Conservation (phyloP, 2,797 vertebrate species). For the Gymnopithys bicolor region DNA sequence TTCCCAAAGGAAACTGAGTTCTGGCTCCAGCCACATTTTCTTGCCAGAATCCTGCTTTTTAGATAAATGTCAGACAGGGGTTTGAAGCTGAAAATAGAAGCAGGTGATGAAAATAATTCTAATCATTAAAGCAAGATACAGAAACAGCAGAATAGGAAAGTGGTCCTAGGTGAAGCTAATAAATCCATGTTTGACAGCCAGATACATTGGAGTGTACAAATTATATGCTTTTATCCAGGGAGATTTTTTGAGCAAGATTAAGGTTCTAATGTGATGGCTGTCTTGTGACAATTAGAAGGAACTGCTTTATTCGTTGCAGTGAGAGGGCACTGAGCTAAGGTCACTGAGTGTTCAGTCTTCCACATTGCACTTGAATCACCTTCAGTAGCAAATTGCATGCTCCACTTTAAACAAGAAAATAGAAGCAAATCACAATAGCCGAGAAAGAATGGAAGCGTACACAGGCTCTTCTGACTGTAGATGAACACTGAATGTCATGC, state of each 20-base stretch:
- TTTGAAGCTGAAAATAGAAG: constrained; percentile 58
- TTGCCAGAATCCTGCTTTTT: constrained; percentile 61
- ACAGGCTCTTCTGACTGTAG: constrained; percentile 20
- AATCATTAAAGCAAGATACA: constrained; percentile 67
- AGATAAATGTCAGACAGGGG: constrained; percentile 63
- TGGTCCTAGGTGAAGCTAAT: constrained; percentile 66
- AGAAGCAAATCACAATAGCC: constrained; percentile 4
- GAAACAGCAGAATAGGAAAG: constrained; percentile 47
- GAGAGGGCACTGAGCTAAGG: constrained; percentile 56
- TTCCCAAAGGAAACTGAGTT: constrained; percentile 62
- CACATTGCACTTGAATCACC: constrained; percentile 22
- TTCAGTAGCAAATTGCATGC: constrained; percentile 37
- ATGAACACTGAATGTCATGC: not conserved
- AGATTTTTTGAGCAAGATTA: constrained; percentile 70
- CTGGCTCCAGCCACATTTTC: constrained; percentile 25
- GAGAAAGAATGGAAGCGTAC: not conserved
- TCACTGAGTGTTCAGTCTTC: constrained; percentile 36
- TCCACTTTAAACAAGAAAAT: constrained; percentile 59
- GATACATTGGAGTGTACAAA: constrained; percentile 61
- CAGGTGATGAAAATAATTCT: constrained; percentile 64
- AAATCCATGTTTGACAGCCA: constrained; percentile 66
- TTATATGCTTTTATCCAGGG: constrained; percentile 72
- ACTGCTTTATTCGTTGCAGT: constrained; percentile 45
- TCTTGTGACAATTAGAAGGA: constrained; percentile 72
- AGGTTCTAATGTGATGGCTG: constrained; percentile 74